phyloP scores from a whole-genome alignment of 2,113 vertebrate species.

The Mobula hypostoma region DNA sequence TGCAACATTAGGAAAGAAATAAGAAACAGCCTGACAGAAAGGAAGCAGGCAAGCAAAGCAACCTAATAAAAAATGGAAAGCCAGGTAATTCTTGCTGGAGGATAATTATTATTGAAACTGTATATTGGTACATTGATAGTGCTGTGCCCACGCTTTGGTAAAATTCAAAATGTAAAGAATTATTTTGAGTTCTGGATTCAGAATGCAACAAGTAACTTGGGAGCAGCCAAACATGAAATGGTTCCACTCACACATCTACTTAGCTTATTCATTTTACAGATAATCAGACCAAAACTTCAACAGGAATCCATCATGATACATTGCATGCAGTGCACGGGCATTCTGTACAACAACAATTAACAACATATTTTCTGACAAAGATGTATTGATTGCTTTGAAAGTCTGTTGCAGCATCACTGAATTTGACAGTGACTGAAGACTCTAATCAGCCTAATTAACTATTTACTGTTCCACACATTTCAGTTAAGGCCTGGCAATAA shows the following conservation, averaged over 20 bases:
- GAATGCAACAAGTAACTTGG: too few species aligned
- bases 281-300: background rate
- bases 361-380: background rate
- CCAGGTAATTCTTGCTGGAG: background rate
- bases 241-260: background rate
- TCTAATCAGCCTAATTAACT: background rate
- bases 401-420: background rate
- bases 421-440: background rate
- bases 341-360: background rate
- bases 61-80: background rate
- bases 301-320: background rate
- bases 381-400: background rate
- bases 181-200: too few species aligned
- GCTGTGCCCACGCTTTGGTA: background rate
- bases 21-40: background rate
- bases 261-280: background rate
- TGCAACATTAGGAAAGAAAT: background rate
- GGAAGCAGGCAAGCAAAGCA: background rate
- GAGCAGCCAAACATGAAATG: background rate
- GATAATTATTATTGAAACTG: background rate
- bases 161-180: background rate
- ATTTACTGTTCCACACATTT: background rate
- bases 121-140: background rate
- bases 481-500: too few species aligned
- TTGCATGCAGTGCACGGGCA: background rate